Base-by-base conservation (phyloP, 2,113 vertebrate species). In the Athene noctua region DNA sequence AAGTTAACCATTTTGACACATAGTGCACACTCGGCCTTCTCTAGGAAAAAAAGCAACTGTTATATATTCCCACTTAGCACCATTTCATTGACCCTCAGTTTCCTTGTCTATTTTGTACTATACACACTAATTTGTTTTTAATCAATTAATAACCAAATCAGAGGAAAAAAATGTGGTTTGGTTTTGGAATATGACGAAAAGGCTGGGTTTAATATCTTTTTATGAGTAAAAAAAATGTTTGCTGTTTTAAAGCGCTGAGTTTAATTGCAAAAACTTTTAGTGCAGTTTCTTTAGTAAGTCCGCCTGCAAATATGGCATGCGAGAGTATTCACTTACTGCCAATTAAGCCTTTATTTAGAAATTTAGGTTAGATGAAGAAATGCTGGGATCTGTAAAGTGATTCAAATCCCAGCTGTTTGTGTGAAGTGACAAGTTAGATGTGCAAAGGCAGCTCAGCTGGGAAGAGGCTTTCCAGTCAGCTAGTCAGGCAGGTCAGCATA, bases 391-490 rank as follows among this genome's bases (percentile, higher is more conserved):
- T 62, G 44, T 65, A 15, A 49, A 94, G 68, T 26, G 6, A 22
- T 32, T 75, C 70, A 58, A 75, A 55, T 8, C 61, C 57, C 88
- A 94, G 88, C 57, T 89, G 88, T 67, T 54, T 72, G 40, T 47
- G 78, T n/a, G 49, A 54, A 81, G 74, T 0, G 1, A 57, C 55
- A 55, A 10, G 65, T 5, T 13, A 26, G 88, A 46, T 47, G 36
- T 63, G 80, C 95, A 87, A 57, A 68, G 84, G 86, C 68, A 79
- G 94, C 95, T 87, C 72, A 81, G 91, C 80, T 87, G 87, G 62
- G 74, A 40, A 75, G 78, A 90, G 47, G 84, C 47, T 91, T 57
- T n/a, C 10, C 46, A 78, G 54, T 12, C 89, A 86, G 62, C 67
- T 16, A 44, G 84, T 40, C 87, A 90, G 84, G 19, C 85, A 55